Base-by-base conservation (phyloP, 2,113 vertebrate genomes). In the Nibea coibor region DNA sequence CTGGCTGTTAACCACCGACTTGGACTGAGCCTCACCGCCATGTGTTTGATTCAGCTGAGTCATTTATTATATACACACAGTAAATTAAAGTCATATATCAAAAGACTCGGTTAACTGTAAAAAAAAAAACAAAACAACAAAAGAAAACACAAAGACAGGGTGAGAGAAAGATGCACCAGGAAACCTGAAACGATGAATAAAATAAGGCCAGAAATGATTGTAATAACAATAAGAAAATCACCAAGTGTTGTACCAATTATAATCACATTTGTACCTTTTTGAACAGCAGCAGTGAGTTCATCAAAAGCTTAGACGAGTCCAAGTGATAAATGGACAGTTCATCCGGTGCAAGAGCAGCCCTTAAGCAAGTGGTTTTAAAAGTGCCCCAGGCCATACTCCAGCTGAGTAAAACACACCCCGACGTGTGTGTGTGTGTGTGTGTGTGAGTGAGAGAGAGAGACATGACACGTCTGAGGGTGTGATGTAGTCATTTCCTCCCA, bases 401-500 rank as follows among this genome's bases (percentile, higher is more conserved):
- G 88, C 90, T 82, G 91, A 90, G 89, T 90, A 90, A 93, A 90
- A 93, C 93, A 92, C 87, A 90, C 75, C 78, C 82, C 45, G 64
- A 82, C 53, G 53, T 91, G 82, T 83, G 87, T 87, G 74, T 64
- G 63, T 83, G 59, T 83, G 62, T 64, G 68, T 69, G 43, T 19
- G 57, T 57, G 50, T 22, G 69, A 39, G 57, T 26, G 57, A 3
- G 81, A 45, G 74, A 74, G 70, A 58, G 71, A 69, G 86, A 80
- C 71, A 78, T 72, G 82, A 85, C 90, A 89, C 86, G 81, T 91
- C 87, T 81, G 78, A 90, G 88, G 58, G 83, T 81, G 90, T 75
- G 87, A 93, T 92, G 92, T 82, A 92, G 91, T 92, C 92, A 93
- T 89, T 94, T 94, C 94, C 93, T 93, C 87, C 88, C 75, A 62